phyloP scores from a whole-genome alignment of 2,888 invertebrate genomes.

The Rosalia funebris region DNA sequence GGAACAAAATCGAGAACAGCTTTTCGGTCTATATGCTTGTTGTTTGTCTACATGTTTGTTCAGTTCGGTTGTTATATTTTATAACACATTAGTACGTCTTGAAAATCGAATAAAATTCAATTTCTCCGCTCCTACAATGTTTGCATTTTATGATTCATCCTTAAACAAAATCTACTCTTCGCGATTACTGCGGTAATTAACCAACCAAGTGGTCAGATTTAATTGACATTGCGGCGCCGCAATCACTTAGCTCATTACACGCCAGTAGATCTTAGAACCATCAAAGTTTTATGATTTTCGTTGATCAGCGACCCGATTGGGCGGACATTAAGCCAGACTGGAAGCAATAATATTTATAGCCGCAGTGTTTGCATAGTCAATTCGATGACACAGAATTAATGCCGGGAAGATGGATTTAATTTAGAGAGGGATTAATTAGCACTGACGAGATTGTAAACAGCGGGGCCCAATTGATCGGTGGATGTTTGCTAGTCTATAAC shows the following conservation, averaged over 20 bases:
- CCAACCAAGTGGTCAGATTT: background rate
- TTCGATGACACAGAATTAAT: background rate
- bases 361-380: background rate
- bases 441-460: background rate
- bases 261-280: conserved; percentile 1
- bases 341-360: conserved; percentile 10
- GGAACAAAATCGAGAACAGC: no score
- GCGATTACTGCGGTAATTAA: background rate
- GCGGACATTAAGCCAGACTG: background rate
- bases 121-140: no score
- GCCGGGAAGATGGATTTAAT: background rate
- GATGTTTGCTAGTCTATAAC: no score
- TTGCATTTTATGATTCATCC: background rate
- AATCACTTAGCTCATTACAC: conserved; percentile 6
- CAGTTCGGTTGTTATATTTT: no score
- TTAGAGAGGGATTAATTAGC: background rate
- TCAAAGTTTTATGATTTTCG: conserved; percentile 5
- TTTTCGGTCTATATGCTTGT: no score
- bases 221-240: background rate
- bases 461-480: background rate
- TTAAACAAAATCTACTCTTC: background rate
- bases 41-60: no score
- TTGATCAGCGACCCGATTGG: conserved; percentile 5
- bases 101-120: no score
- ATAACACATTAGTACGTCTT: no score